phyloP scores from a whole-genome alignment of 2,888 invertebrate genomes.

The Eurytoma adleriae region DNA sequence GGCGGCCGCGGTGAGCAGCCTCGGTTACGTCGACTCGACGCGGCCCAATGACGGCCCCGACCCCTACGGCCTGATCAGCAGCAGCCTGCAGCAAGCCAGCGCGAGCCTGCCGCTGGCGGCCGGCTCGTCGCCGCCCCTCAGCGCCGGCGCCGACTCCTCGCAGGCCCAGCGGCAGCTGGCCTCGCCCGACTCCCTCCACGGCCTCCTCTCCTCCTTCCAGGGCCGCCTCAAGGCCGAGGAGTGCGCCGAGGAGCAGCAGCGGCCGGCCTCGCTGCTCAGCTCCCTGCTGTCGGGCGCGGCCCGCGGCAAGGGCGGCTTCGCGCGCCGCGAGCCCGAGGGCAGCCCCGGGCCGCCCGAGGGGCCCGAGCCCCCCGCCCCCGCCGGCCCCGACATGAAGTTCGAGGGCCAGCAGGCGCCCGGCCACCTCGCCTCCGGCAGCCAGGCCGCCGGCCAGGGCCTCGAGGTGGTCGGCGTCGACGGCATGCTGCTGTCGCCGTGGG shows the following conservation, averaged over 20 bases:
- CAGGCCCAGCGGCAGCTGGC: conserved; percentile 52
- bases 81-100: conserved; percentile 32
- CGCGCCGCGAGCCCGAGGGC: conserved; percentile 42
- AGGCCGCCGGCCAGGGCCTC: conserved; percentile 67
- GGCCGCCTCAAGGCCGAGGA: conserved; percentile 68
- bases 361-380: conserved; percentile 59
- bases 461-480: conserved; percentile 73
- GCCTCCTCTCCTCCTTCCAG: conserved; percentile 64
- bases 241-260: conserved; percentile 36
- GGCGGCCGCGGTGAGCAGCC: conserved; percentile 62
- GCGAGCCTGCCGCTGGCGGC: conserved; percentile 22
- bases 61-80: conserved; percentile 53
- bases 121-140: conserved; percentile 41
- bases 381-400: conserved; percentile 72
- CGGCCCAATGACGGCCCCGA: conserved; percentile 62
- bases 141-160: conserved; percentile 51
- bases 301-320: conserved; percentile 54
- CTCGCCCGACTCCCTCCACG: conserved; percentile 66
- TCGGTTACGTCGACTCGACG: conserved; percentile 65
- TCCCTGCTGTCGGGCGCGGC: conserved; percentile 62
- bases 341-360: conserved; percentile 60
- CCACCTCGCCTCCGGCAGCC: conserved; percentile 71
- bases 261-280: conserved; percentile 62
- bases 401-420: conserved; percentile 72
- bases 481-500: conserved; percentile 71